Evolutionary conservation across 1,140 invertebrate genomes (phyloP).

Genomic region (Chrysoperla carnea): DNA sequence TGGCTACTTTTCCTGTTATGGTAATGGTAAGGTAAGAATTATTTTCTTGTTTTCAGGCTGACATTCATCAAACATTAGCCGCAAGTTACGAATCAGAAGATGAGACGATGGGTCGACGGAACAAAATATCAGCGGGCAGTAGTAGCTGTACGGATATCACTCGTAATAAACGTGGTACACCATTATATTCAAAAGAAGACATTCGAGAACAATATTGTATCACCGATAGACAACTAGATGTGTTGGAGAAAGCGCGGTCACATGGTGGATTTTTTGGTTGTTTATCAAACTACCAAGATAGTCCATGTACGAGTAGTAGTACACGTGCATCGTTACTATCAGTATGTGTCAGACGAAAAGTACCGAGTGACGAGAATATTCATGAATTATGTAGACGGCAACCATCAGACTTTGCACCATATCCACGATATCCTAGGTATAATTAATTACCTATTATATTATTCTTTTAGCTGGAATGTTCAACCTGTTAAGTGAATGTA

Average conservation of each 20-base stretch:
- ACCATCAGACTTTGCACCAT: slow-evolving; percentile 45
- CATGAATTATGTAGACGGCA: slow-evolving; percentile 30
- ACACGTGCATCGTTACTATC: slow-evolving; percentile 56
- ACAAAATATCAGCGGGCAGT: slow-evolving; percentile 31
- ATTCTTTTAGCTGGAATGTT: no score
- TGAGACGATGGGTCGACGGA: slow-evolving; percentile 39
- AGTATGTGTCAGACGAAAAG: slow-evolving; percentile 63
- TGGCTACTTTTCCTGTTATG: no score
- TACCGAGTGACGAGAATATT: slow-evolving; percentile 72
- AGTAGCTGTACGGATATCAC: slow-evolving; percentile 18
- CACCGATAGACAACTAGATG: slow-evolving; percentile 71
- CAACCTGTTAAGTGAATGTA: no score
- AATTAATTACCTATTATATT: slow-evolving; percentile 19
- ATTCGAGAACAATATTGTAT: slow-evolving; percentile 84
- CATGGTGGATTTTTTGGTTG: slow-evolving; percentile 65
- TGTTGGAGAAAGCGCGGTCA: slow-evolving; percentile 53
- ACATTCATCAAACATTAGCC: slow-evolving; percentile 38
- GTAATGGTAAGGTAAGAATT: no score
- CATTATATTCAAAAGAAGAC: slow-evolving; percentile 76
- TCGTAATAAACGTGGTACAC: slow-evolving; percentile 27
- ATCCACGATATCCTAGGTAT: slow-evolving; percentile 46
- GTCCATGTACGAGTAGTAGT: slow-evolving; percentile 32
- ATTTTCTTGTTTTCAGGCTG: slow-evolving; percentile 25
- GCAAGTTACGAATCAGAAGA: slow-evolving; percentile 50
- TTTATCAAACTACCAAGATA: slow-evolving; percentile 53